Percentiles rank a stretch among this genome's conserved stretches.
phyloP scores from a whole-genome alignment of 2,113 vertebrate species.

The Anhinga rufa region DNA sequence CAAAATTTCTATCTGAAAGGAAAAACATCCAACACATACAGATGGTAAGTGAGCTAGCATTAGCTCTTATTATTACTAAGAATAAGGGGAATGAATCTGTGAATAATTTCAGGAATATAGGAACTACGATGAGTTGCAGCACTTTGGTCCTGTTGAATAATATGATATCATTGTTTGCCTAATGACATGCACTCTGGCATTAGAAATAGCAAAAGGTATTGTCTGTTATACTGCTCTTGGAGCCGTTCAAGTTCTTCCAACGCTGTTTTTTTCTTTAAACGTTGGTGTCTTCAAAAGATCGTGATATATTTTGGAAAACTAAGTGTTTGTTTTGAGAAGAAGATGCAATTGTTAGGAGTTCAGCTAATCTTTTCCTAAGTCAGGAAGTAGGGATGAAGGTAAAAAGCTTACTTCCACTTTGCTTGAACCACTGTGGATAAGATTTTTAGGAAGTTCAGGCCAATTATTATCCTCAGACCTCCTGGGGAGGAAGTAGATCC shows the following conservation, averaged over 20 bases:
- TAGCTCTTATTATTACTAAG: not conserved
- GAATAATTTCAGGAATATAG: not conserved
- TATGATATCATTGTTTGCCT: not conserved
- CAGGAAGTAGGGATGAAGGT: not conserved
- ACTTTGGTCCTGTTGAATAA: not conserved
- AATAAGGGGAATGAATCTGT: not conserved
- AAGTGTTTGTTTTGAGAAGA: not conserved
- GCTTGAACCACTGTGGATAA: not conserved
- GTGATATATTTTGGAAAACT: not conserved
- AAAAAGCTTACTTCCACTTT: not conserved
- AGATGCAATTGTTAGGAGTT: not conserved
- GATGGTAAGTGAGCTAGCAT: not conserved
- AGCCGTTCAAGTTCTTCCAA: not conserved
- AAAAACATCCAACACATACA: not conserved
- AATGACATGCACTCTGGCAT: not conserved
- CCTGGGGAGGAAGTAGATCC: not conserved
- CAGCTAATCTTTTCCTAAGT: not conserved
- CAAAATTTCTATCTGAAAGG: not conserved
- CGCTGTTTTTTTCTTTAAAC: not conserved
- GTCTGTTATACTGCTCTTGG: not conserved
- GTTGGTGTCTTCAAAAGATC: not conserved
- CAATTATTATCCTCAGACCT: not conserved
- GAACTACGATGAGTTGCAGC: not conserved
- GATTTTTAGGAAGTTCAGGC: not conserved
- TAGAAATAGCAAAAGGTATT: not conserved